These are phyloP conservation scores for Eudyptes chrysolophus DNA, from an alignment of 2,113 vertebrate species.

Conservation along the genomic window DNA sequence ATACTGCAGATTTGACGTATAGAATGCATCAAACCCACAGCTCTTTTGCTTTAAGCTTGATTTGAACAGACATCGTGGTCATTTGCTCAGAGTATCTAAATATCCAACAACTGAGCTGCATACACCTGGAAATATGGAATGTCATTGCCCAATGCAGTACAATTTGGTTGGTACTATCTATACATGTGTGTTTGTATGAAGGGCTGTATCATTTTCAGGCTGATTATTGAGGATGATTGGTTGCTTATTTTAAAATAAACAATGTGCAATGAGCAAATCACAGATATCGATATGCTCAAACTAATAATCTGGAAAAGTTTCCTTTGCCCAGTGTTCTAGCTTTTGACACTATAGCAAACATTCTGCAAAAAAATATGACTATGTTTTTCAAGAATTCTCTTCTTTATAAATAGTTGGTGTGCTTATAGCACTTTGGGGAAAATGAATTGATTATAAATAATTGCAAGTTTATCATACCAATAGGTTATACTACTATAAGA, in stretches of 20 bases:
- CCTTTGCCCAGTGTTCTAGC: background rate
- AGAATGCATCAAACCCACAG: background rate
- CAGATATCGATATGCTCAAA: background rate
- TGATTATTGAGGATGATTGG: background rate
- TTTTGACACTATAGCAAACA: background rate
- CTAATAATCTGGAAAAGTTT: background rate
- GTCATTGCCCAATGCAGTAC: background rate
- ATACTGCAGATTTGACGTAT: background rate
- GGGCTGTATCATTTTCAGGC: background rate
- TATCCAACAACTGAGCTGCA: background rate
- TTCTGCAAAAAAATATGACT: background rate
- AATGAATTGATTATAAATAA: background rate
- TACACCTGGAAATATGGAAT: background rate
- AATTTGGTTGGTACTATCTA: background rate
- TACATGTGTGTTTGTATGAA: background rate
- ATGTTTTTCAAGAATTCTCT: background rate
- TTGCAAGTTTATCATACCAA: background rate
- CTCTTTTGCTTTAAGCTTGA: background rate
- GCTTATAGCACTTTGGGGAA: background rate
- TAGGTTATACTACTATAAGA: background rate
- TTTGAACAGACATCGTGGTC: background rate
- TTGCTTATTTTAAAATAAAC: background rate
- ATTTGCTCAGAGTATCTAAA: background rate
- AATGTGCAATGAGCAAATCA: background rate
- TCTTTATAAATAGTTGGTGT: background rate